These are phyloP conservation scores for Entosphenus tridentatus DNA, from an alignment of 2,113 vertebrate genomes.

Conservation along the genomic window DNA sequence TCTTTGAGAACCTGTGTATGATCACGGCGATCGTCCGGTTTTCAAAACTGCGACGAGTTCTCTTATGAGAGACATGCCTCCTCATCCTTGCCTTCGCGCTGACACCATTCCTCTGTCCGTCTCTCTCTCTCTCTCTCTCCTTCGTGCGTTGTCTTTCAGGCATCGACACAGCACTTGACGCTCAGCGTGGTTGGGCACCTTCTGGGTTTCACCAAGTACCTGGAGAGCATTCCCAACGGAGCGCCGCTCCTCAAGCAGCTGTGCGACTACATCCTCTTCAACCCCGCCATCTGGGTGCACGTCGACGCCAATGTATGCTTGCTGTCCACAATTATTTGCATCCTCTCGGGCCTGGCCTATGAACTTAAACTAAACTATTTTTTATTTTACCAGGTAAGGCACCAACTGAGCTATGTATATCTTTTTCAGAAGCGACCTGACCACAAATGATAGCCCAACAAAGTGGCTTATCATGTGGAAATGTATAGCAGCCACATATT, in stretches of 20 bases:
- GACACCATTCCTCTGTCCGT: no score
- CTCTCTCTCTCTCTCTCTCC: no score
- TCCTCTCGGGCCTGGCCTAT: no score
- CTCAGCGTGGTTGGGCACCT: conserved; percentile 64
- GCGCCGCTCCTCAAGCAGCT: conserved; percentile 76
- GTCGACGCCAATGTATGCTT: conserved; percentile 59
- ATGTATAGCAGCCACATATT: no score
- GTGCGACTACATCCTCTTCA: conserved; percentile 86
- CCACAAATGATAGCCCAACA: no score
- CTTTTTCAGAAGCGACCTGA: no score
- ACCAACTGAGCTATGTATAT: not conserved
- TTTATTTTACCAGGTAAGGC: conserved; percentile 7
- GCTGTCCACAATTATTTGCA: not conserved
- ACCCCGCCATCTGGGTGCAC: conserved; percentile 93
- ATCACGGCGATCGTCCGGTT: no score
- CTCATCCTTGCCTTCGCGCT: no score
- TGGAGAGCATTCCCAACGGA: conserved; percentile 72
- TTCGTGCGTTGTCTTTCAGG: conserved; percentile 27
- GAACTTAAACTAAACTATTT: not conserved
- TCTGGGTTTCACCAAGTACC: conserved; percentile 74
- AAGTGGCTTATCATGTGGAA: no score
- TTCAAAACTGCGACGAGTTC: no score
- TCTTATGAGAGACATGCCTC: no score
- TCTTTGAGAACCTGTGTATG: no score
- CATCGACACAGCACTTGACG: conserved; percentile 77